These are phyloP conservation scores for Thera obeliscata DNA, from an alignment of 2,888 invertebrate species.

Conservation along the genomic window DNA sequence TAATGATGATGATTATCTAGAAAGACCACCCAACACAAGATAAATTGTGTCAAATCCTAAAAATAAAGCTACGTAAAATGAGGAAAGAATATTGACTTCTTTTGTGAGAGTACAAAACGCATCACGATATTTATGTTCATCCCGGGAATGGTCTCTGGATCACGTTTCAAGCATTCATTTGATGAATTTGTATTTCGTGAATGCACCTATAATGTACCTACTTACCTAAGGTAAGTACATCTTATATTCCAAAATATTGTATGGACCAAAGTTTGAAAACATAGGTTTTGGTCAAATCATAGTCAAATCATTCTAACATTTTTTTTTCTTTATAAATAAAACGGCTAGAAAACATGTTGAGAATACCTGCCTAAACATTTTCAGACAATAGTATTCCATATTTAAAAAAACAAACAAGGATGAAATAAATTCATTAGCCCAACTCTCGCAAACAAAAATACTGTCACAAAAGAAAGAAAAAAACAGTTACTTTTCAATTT, in stretches of 20 bases:
- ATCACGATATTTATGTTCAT: constrained; percentile 70
- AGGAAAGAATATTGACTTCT: constrained; percentile 55
- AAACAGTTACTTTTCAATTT: constrained; percentile 43
- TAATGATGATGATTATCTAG: background rate
- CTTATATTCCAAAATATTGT: background rate
- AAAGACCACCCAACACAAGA: constrained; percentile 18
- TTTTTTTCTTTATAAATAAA: background rate
- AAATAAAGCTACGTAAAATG: constrained; percentile 53
- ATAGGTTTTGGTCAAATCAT: no score
- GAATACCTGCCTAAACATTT: background rate
- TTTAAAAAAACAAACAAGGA: constrained; percentile 2
- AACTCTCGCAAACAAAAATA: constrained; percentile 42
- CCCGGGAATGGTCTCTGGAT: constrained; percentile 65
- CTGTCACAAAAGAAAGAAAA: constrained; percentile 51
- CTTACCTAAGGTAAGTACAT: background rate
- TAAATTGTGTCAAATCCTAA: constrained; percentile 40
- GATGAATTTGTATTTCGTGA: constrained; percentile 66
- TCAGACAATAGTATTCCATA: background rate
- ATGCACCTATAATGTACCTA: constrained; percentile 43
- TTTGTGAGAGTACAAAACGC: constrained; percentile 54
- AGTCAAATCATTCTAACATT: no score
- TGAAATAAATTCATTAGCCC: constrained; percentile 44
- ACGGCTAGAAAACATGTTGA: background rate
- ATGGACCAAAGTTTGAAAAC: background rate
- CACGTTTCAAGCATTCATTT: constrained; percentile 79